A percentile compares a stretch with the other conserved stretches of the same genome.
phyloP scores from a whole-genome alignment of 2,113 vertebrate genomes.

The Aptenodytes forsteri region DNA sequence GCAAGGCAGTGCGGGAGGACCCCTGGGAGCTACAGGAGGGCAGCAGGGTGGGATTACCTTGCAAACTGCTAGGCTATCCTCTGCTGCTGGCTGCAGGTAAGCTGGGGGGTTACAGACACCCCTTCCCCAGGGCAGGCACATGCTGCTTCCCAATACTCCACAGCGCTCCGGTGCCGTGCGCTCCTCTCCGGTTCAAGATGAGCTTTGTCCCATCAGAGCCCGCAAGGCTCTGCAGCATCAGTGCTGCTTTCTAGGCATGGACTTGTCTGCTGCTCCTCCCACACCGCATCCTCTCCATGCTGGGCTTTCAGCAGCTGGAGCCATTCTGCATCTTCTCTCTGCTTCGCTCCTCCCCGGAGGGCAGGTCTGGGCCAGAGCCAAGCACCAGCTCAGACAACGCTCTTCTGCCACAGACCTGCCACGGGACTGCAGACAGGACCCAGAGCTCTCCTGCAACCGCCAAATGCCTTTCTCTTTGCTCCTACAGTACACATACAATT shows the following conservation, averaged over 20 bases:
- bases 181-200: neutral
- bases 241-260: neutral
- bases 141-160: neutral
- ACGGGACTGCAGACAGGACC: neutral
- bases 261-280: neutral
- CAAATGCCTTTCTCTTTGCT: neutral
- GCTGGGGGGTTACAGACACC: neutral
- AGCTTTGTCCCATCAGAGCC: neutral
- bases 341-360: neutral
- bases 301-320: neutral
- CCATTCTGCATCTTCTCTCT: constrained; percentile 4
- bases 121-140: neutral
- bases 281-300: neutral
- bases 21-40: neutral
- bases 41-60: neutral
- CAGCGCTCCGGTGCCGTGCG: accelerated
- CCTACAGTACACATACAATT: neutral
- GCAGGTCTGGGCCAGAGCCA: neutral
- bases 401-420: neutral
- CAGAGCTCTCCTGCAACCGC: neutral
- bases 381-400: neutral
- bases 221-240: neutral
- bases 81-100: neutral
- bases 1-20: neutral
- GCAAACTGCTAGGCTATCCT: neutral